phyloP scores from a whole-genome alignment of 2,113 vertebrate species.

The Ophthalmolycus amberensis region DNA sequence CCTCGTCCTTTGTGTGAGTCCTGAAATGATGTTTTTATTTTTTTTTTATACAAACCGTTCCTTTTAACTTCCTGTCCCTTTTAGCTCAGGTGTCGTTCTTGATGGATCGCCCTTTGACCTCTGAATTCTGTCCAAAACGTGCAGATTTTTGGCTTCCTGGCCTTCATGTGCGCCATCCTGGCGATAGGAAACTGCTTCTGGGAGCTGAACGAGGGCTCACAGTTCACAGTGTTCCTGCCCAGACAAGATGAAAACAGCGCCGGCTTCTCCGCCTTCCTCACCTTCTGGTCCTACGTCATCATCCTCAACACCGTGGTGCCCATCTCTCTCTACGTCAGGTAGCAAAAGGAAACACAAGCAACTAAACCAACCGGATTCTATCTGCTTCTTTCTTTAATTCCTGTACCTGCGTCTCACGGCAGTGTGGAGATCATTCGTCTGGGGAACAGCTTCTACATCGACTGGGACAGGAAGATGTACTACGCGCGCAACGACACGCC shows the following conservation, averaged over 20 bases:
- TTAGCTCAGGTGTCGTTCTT: too few species aligned
- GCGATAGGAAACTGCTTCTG: constrained; percentile 92
- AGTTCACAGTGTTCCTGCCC: constrained; percentile 90
- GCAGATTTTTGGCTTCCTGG: constrained; percentile 93
- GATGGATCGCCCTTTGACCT: not conserved
- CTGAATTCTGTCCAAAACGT: not conserved
- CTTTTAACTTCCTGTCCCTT: not conserved
- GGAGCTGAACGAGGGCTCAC: constrained; percentile 86
- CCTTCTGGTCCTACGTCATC: constrained; percentile 98
- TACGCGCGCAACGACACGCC: constrained; percentile 84
- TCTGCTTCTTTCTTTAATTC: not conserved
- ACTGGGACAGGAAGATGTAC: constrained; percentile 98
- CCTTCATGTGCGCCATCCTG: constrained; percentile 89
- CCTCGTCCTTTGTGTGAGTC: constrained; percentile 90
- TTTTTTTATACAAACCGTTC: not conserved
- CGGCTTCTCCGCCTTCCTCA: constrained; percentile 86
- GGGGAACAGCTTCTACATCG: constrained; percentile 97
- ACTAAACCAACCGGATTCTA: not conserved
- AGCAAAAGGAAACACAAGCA: not conserved
- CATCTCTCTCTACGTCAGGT: constrained; percentile 98
- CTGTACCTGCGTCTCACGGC: not conserved
- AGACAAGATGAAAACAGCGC: constrained; percentile 81
- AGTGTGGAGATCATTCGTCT: constrained; percentile 98
- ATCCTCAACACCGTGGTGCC: constrained; percentile 98
- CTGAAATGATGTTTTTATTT: not conserved